A percentile compares a stretch with the other conserved stretches of the same genome.
These are phyloP conservation scores for Muricea muricata DNA, from an alignment of 92 coral and sea anemone species.

Conservation along the genomic window DNA sequence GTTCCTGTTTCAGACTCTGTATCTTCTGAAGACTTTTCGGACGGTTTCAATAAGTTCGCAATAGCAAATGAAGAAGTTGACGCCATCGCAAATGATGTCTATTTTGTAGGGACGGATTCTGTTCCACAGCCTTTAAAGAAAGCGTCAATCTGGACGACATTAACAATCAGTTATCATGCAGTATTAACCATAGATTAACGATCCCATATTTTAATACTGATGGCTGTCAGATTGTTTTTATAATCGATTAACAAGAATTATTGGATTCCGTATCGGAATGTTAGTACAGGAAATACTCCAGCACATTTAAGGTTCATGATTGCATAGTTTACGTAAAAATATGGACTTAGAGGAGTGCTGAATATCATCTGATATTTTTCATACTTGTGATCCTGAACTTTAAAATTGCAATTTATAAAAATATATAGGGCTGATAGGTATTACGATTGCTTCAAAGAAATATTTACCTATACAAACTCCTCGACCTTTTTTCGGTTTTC, in stretches of 20 bases:
- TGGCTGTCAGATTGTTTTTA: conserved; percentile 25
- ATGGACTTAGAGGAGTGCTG: too few relatives aligned
- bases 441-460: too few relatives aligned
- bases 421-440: too few relatives aligned
- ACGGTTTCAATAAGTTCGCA: conserved; percentile 45
- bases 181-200: conserved; percentile 17
- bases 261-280: neutral
- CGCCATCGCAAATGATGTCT: conserved; percentile 7
- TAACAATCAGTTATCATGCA: conserved; percentile 22
- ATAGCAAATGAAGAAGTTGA: conserved; percentile 6
- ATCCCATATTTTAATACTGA: neutral
- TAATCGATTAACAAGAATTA: conserved; percentile 3
- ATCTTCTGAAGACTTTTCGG: neutral
- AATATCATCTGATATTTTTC: too few relatives aligned
- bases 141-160: conserved; percentile 26
- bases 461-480: too few relatives aligned
- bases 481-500: too few relatives aligned
- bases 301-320: neutral
- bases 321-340: neutral
- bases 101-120: neutral
- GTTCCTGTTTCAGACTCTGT: neutral
- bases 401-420: too few relatives aligned
- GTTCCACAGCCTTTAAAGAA: neutral
- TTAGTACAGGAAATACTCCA: neutral
- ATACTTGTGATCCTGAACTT: too few relatives aligned